phyloP scores from a whole-genome alignment of 2,797 vertebrate genomes.

The Dryobates pubescens region DNA sequence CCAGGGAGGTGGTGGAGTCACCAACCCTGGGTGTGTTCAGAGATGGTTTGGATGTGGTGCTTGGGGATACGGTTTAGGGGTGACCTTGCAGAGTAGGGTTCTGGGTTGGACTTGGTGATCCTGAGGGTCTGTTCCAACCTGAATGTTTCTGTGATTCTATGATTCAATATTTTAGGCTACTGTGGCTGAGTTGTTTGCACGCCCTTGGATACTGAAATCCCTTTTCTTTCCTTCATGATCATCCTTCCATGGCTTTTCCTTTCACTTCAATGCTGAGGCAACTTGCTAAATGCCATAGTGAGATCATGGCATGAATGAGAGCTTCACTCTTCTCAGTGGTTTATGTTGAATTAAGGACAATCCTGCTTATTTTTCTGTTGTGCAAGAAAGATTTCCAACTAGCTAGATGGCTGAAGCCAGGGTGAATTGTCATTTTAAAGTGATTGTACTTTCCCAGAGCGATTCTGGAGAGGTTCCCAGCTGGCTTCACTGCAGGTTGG shows the following conservation, averaged over 20 bases:
- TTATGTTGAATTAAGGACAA: not conserved
- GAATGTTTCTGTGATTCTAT: not conserved
- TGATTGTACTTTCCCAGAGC: not conserved
- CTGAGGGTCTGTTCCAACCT: too few species aligned
- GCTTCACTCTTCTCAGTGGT: not conserved
- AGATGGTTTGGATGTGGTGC: too few species aligned
- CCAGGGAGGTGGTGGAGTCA: too few species aligned
- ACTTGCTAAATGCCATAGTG: conserved; percentile 48
- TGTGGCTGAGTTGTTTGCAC: not conserved
- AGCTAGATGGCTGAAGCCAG: not conserved
- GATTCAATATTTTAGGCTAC: not conserved
- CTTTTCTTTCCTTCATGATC: conserved; percentile 17
- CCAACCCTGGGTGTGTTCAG: too few species aligned
- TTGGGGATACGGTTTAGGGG: too few species aligned
- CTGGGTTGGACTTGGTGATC: too few species aligned
- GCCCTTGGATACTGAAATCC: not conserved
- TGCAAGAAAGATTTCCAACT: not conserved
- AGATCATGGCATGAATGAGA: accelerated
- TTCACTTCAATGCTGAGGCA: not conserved
- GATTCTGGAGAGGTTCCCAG: not conserved
- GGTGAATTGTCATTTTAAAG: not conserved
- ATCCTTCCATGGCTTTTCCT: not conserved
- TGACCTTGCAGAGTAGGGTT: too few species aligned
- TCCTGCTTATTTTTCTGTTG: not conserved
- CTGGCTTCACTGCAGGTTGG: not conserved